These are phyloP conservation scores for Acinonyx jubatus DNA, from an alignment of 2,113 vertebrate species.

Conservation along the genomic window DNA sequence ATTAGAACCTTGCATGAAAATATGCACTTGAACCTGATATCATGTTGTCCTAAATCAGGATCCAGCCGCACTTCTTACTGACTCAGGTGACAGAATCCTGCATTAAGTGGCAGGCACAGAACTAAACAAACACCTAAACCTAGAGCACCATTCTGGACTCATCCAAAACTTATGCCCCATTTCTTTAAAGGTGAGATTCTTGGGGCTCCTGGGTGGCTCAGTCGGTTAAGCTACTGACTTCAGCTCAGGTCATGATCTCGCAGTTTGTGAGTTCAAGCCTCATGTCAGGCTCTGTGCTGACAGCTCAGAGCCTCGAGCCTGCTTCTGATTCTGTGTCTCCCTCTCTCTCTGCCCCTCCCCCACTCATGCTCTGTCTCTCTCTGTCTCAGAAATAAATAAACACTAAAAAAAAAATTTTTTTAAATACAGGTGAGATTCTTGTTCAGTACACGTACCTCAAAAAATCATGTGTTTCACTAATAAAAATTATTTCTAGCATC, in stretches of 20 bases:
- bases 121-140: background rate
- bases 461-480: background rate
- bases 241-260: too few relatives aligned
- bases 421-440: background rate
- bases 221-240: too few relatives aligned
- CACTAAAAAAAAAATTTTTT: too few relatives aligned
- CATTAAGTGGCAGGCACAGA: background rate
- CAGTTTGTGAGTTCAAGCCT: too few relatives aligned
- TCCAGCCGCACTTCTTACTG: background rate
- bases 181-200: background rate
- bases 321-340: too few relatives aligned
- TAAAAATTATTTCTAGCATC: background rate
- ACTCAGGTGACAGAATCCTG: background rate
- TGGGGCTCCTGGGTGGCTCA: too few relatives aligned
- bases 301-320: too few relatives aligned
- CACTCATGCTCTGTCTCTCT: too few relatives aligned
- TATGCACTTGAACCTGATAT: background rate
- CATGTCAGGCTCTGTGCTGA: too few relatives aligned
- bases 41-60: background rate
- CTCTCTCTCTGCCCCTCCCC: too few relatives aligned
- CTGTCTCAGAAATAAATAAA: too few relatives aligned
- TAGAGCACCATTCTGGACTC: background rate
- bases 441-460: background rate
- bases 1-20: background rate
- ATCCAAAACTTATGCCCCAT: background rate